phyloP scores from a whole-genome alignment of 1,140 invertebrate genomes.

The Euura lappo region DNA sequence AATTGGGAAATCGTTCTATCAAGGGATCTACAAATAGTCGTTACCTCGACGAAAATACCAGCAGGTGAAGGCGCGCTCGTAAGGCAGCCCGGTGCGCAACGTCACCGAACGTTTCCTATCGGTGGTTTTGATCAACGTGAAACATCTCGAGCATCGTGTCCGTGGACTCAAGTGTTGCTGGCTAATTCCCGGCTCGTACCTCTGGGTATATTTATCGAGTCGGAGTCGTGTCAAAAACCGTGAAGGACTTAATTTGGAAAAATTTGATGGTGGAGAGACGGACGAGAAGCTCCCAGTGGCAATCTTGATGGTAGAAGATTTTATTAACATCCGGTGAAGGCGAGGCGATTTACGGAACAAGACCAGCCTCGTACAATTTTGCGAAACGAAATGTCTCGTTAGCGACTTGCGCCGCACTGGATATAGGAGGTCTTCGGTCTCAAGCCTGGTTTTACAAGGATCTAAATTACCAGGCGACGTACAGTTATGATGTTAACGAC shows the following conservation, averaged over 20 bases:
- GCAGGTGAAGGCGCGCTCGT: background rate
- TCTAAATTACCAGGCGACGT: conserved; percentile 50
- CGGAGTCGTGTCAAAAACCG: no score
- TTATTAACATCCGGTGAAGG: conserved; percentile 51
- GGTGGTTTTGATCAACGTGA: conserved; percentile 42
- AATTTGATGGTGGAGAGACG: no score
- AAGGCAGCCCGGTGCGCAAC: background rate
- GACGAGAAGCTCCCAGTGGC: no score
- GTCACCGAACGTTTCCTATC: background rate
- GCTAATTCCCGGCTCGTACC: no score
- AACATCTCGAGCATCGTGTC: background rate
- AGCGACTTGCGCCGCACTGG: conserved; percentile 37
- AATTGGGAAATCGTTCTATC: conserved; percentile 7
- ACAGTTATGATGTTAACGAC: conserved; percentile 54
- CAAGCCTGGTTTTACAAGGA: conserved; percentile 49
- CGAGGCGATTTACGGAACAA: conserved; percentile 45
- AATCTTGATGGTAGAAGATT: conserved; percentile 11
- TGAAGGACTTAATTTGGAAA: no score
- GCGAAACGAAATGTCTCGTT: conserved; percentile 57
- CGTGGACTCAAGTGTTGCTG: no score
- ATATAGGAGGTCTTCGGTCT: conserved; percentile 19
- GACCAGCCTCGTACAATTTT: conserved; percentile 48
- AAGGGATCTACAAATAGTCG: conserved; percentile 4
- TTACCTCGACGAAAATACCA: background rate
- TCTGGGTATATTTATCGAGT: no score